Conservation (phyloP, 1,140 invertebrate species). For the Drosophila miranda region DNA sequence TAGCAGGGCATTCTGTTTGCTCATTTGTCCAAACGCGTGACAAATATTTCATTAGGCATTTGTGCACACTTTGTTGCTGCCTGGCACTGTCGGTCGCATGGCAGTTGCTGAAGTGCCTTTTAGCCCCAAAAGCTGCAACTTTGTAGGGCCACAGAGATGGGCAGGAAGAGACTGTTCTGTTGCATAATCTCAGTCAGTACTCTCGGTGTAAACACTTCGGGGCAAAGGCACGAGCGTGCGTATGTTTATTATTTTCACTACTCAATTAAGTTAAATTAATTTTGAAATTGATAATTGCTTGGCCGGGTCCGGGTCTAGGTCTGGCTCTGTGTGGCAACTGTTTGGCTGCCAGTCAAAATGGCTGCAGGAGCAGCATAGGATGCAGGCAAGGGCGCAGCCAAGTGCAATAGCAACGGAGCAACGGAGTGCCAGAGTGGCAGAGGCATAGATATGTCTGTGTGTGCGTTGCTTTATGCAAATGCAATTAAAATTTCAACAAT, state of each 20-base stretch:
- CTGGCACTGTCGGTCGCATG: slow-evolving; percentile 2
- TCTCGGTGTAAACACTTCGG: slow-evolving; percentile 40
- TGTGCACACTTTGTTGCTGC: slow-evolving; percentile 62
- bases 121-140: slow-evolving; percentile 49
- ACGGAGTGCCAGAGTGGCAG: not conserved
- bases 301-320: slow-evolving; percentile 1
- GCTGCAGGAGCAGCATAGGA: slow-evolving; percentile 36
- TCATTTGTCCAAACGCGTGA: slow-evolving; percentile 71
- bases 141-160: slow-evolving; percentile 26
- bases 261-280: slow-evolving; percentile 81
- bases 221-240: slow-evolving; percentile 23
- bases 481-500: slow-evolving; percentile 82
- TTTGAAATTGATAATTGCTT: slow-evolving; percentile 78
- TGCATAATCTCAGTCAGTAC: slow-evolving; percentile 39
- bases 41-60: slow-evolving; percentile 79
- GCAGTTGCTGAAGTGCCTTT: slow-evolving; percentile 41
- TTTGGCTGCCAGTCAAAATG: slow-evolving; percentile 63
- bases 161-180: slow-evolving; percentile 25
- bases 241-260: slow-evolving; percentile 79
- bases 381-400: not conserved
- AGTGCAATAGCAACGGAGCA: not conserved
- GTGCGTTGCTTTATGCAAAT: slow-evolving; percentile 75
- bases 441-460: slow-evolving; percentile 5
- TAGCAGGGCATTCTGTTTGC: slow-evolving; percentile 62
- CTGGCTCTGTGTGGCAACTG: slow-evolving; percentile 10